phyloP scores from a whole-genome alignment of 2,888 invertebrate genomes.

The Lysandra bellargus region DNA sequence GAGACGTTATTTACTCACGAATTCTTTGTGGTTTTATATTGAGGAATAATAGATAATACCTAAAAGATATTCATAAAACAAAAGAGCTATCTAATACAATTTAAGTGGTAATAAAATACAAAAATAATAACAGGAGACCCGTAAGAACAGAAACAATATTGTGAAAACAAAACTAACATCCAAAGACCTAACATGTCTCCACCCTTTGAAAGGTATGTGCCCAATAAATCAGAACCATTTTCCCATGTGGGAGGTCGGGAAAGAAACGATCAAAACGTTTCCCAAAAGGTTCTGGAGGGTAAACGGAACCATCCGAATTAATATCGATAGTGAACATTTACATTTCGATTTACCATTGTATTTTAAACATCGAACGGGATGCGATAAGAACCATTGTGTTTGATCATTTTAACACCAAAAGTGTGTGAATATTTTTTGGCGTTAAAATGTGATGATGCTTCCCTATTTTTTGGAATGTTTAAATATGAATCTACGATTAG shows the following conservation, averaged over 20 bases:
- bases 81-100: background rate
- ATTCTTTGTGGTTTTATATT: background rate
- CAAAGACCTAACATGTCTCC: background rate
- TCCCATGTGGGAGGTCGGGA: constrained; percentile 51
- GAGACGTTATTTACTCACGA: background rate
- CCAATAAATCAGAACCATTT: constrained; percentile 40
- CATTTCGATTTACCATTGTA: constrained; percentile 44
- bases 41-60: background rate
- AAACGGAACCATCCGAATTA: constrained; percentile 62
- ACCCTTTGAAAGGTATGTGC: constrained; percentile 25
- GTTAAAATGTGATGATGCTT: no score
- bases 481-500: no score
- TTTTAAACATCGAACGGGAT: background rate
- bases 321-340: constrained; percentile 47
- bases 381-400: background rate
- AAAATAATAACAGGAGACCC: background rate
- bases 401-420: background rate
- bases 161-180: background rate
- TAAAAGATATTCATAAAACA: background rate
- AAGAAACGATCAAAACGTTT: constrained; percentile 54
- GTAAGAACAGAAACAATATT: background rate
- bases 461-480: no score
- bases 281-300: constrained; percentile 57
- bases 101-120: background rate
- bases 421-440: background rate